Conservation (phyloP, 2,888 invertebrate species). For the Disparrhopalites patrizii region DNA sequence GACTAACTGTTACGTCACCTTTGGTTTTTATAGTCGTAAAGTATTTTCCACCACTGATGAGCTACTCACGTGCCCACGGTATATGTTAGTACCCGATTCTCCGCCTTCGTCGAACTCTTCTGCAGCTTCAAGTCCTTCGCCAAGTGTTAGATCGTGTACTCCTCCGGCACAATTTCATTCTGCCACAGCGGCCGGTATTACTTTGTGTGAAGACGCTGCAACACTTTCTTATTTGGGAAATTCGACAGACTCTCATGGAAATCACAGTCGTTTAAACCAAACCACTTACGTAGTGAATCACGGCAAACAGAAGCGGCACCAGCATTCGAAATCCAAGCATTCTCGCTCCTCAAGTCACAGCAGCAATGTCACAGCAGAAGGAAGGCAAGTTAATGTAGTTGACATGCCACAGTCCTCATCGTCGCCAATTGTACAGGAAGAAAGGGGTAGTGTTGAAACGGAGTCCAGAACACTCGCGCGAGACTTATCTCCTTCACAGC, state of each 20-base stretch:
- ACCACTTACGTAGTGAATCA: too few relatives aligned
- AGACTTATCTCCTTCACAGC: too few relatives aligned
- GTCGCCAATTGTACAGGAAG: too few relatives aligned
- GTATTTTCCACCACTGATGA: slow-evolving; percentile 45
- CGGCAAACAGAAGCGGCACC: neutral
- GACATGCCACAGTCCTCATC: too few relatives aligned
- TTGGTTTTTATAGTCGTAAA: slow-evolving; percentile 36
- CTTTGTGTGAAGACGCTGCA: neutral
- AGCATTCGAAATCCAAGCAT: neutral
- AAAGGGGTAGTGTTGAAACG: neutral
- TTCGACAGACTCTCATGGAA: neutral
- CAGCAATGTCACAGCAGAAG: neutral
- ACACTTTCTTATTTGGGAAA: neutral
- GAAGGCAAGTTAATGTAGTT: too few relatives aligned
- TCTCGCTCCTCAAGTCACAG: neutral
- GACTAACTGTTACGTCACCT: too few relatives aligned
- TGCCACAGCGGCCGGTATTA: too few relatives aligned
- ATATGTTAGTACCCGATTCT: slow-evolving; percentile 46
- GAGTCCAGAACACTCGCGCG: neutral
- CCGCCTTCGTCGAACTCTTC: slow-evolving; percentile 38
- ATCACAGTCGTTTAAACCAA: neutral
- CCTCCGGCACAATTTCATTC: slow-evolving; percentile 9
- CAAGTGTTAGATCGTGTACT: neutral
- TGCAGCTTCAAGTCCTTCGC: slow-evolving; percentile 47
- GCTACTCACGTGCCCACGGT: slow-evolving; percentile 44